Evolutionary conservation across 2,888 invertebrate species (phyloP).

Genomic region (Drosophila dives): DNA sequence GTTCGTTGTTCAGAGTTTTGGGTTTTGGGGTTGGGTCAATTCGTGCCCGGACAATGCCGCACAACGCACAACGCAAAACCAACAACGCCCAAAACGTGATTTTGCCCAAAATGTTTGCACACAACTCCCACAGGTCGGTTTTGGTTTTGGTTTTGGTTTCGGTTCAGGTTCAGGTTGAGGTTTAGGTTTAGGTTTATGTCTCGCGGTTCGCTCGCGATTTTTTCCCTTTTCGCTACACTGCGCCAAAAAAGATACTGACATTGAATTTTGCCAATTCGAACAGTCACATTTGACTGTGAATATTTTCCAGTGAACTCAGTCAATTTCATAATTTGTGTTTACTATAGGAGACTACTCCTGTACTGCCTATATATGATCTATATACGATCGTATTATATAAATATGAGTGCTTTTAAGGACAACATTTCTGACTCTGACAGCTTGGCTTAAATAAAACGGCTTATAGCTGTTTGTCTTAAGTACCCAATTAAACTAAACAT

Average conservation of each 20-base stretch:
- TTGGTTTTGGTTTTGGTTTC: constrained; percentile 30
- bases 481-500: no score
- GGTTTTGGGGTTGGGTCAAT: constrained; percentile 49
- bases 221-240: constrained; percentile 1
- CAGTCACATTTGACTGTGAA: no score
- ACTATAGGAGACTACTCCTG: no score
- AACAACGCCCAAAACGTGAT: constrained; percentile 78
- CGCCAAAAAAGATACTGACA: not conserved
- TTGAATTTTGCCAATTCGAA: no score
- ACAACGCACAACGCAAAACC: constrained; percentile 60
- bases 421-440: no score
- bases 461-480: no score
- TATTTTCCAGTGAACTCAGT: no score
- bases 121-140: constrained; percentile 55
- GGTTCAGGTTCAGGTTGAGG: constrained; percentile 21
- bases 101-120: constrained; percentile 66
- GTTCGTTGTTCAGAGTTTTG: constrained; percentile 31
- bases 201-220: constrained; percentile 23
- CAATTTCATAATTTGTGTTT: no score
- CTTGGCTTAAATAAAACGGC: no score
- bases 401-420: not conserved
- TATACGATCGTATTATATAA: no score
- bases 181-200: constrained; percentile 29
- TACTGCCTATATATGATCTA: not conserved
- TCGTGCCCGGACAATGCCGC: constrained; percentile 36